These are phyloP conservation scores for Petrocephalus microphthalmus DNA, from an alignment of 2,113 vertebrate species.

Conservation along the genomic window DNA sequence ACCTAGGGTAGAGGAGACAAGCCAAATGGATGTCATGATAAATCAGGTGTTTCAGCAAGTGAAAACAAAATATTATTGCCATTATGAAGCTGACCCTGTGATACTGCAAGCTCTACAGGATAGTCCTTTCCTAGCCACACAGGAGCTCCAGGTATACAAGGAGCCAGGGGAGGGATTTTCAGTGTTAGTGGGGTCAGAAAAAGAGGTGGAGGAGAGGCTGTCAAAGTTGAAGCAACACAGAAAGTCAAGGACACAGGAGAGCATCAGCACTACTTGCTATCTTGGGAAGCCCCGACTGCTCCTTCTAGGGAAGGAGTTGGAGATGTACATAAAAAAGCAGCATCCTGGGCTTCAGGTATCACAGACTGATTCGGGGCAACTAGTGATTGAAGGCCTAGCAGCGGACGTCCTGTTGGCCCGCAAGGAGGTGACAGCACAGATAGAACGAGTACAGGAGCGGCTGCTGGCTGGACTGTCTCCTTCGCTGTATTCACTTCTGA, in stretches of 20 bases:
- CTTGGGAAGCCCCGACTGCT: slow-evolving; percentile 39
- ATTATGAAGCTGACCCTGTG: slow-evolving; percentile 13
- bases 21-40: background rate
- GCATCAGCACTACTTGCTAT: slow-evolving; percentile 5
- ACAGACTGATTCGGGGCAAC: slow-evolving; percentile 21
- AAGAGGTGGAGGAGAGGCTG: slow-evolving; percentile 11
- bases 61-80: background rate
- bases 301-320: slow-evolving; percentile 40
- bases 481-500: slow-evolving; percentile 37
- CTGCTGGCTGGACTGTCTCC: slow-evolving; percentile 29
- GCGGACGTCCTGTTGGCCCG: slow-evolving; percentile 35
- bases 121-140: background rate
- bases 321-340: slow-evolving; percentile 14
- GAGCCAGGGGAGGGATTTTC: slow-evolving; percentile 16
- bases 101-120: background rate
- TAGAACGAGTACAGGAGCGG: slow-evolving; percentile 23
- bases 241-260: background rate
- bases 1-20: background rate
- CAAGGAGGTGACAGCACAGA: slow-evolving; percentile 20
- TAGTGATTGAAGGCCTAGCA: slow-evolving; percentile 35
- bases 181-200: slow-evolving; percentile 24
- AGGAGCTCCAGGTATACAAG: slow-evolving; percentile 9
- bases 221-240: background rate
- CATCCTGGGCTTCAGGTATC: slow-evolving; percentile 32
- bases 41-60: background rate